Evolutionary conservation across 2,113 vertebrate genomes (phyloP).

Genomic region (Nothoprocta pentlandii): DNA sequence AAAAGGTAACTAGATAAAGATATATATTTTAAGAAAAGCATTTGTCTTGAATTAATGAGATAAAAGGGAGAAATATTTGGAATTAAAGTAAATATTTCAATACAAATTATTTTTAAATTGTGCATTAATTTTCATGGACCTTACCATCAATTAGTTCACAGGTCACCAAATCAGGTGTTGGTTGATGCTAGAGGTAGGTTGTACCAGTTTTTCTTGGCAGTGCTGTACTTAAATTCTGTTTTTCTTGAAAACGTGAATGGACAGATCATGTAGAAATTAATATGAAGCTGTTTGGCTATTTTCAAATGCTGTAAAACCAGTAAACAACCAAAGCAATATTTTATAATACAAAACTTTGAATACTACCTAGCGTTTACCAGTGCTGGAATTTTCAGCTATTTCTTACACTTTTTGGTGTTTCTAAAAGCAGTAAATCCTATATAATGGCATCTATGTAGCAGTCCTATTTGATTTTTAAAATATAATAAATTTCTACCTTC

Average conservation of each 20-base stretch:
- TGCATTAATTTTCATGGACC: background rate
- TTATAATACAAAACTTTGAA: background rate
- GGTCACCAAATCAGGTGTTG: background rate
- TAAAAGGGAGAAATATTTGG: background rate
- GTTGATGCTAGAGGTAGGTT: background rate
- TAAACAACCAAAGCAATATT: background rate
- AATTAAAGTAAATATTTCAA: background rate
- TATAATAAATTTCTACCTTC: background rate
- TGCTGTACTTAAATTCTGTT: background rate
- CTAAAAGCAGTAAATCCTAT: background rate
- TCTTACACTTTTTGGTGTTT: background rate
- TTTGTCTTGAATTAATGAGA: background rate
- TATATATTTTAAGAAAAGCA: background rate
- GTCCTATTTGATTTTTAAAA: background rate
- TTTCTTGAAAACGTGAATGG: background rate
- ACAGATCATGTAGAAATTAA: background rate
- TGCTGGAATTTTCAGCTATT: background rate
- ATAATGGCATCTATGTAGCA: background rate
- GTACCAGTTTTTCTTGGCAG: background rate
- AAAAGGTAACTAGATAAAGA: background rate
- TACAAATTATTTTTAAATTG: background rate
- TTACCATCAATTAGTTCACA: background rate
- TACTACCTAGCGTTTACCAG: background rate
- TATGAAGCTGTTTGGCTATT: background rate
- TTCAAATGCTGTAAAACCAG: background rate